Evolutionary conservation across 2,113 vertebrate species (phyloP).

Genomic region (Copsychus sechellarum): DNA sequence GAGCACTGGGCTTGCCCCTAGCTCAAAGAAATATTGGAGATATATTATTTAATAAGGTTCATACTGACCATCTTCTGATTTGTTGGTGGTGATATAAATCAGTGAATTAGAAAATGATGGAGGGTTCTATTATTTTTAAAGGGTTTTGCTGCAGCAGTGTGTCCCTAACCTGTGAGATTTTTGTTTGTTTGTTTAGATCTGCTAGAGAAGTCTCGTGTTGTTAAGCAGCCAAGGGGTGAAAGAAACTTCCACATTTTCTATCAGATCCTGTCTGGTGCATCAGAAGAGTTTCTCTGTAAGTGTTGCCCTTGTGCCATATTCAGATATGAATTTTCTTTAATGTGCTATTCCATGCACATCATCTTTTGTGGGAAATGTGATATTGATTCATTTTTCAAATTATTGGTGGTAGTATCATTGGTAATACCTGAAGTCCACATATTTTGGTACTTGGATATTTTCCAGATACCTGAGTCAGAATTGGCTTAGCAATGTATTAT

Average conservation of each 20-base stretch:
- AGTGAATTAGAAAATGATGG: neutral
- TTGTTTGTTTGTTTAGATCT: conserved; percentile 81
- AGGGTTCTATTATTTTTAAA: neutral
- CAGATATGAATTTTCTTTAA: neutral
- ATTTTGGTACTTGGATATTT: neutral
- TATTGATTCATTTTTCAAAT: neutral
- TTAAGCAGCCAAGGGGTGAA: conserved; percentile 96
- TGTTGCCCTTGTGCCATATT: neutral
- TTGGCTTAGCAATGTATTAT: neutral
- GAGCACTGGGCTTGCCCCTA: neutral
- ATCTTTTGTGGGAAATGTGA: neutral
- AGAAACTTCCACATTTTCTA: conserved; percentile 98
- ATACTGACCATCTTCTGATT: neutral
- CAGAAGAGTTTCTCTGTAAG: conserved; percentile 93
- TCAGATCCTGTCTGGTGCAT: conserved; percentile 93
- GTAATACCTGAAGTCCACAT: neutral
- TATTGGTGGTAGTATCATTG: neutral
- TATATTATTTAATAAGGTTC: neutral
- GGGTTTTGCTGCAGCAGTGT: neutral
- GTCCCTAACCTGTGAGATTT: neutral
- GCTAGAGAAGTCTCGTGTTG: conserved; percentile 94
- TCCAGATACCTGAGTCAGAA: neutral
- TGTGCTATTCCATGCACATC: neutral
- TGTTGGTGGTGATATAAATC: neutral
- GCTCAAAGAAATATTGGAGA: neutral